Evolutionary conservation across 2,888 invertebrate genomes (phyloP).

Genomic region (Listrodromus nycthemerus): DNA sequence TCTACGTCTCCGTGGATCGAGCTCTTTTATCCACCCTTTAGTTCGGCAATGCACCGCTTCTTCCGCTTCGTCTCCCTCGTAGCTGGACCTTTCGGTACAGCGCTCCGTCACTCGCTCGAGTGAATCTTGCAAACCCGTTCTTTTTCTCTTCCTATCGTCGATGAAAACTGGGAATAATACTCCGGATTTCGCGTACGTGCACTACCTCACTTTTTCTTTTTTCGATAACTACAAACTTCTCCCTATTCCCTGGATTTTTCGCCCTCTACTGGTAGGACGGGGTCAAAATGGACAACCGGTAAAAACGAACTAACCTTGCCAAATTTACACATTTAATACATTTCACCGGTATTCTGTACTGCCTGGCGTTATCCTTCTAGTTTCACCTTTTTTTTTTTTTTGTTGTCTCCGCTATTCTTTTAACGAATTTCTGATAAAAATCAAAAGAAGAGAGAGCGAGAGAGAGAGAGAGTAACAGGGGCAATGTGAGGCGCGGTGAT

Average conservation of each 20-base stretch:
- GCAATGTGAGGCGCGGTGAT: not conserved
- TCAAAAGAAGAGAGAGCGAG: too few relatives aligned
- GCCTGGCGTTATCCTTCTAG: too few relatives aligned
- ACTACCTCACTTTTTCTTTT: not conserved
- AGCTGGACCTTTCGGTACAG: slow-evolving; percentile 18
- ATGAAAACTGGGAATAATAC: slow-evolving; percentile 55
- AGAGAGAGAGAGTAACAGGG: not conserved
- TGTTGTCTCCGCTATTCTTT: not conserved
- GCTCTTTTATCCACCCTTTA: slow-evolving; percentile 60
- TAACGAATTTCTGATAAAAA: not conserved
- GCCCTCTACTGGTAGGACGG: too few relatives aligned
- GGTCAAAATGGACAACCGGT: too few relatives aligned
- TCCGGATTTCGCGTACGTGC: slow-evolving; percentile 49
- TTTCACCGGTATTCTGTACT: not conserved
- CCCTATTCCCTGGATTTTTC: too few relatives aligned
- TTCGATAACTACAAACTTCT: not conserved
- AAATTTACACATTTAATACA: not conserved
- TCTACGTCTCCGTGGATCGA: slow-evolving; percentile 38
- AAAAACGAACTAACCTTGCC: too few relatives aligned
- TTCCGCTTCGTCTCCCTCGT: slow-evolving; percentile 59
- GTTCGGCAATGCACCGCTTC: slow-evolving; percentile 53
- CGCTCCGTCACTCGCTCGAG: slow-evolving; percentile 65
- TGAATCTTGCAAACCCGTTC: slow-evolving; percentile 69
- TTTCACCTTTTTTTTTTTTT: not conserved
- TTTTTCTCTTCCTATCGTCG: slow-evolving; percentile 5